phyloP scores from a whole-genome alignment of 2,888 invertebrate genomes.

The Pterostichus madidus region DNA sequence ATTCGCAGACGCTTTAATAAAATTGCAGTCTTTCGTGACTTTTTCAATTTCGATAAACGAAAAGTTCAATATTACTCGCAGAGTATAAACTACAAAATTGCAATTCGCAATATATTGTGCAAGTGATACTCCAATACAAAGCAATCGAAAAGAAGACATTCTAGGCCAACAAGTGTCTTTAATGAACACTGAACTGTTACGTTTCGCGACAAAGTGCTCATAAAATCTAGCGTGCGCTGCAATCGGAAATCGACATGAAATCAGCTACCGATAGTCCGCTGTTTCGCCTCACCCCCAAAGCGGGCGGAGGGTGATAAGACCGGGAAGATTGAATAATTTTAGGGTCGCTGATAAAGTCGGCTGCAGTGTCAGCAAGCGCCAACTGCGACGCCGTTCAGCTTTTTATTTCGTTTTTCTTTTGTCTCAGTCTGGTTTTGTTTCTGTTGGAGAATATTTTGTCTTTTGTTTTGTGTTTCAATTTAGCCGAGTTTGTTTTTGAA shows the following conservation, averaged over 20 bases:
- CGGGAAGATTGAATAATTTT: constrained; percentile 66
- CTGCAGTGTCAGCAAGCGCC: constrained; percentile 57
- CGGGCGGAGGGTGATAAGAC: constrained; percentile 12
- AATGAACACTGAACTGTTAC: constrained; percentile 62
- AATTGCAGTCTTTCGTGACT: no score
- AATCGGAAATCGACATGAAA: constrained; percentile 46
- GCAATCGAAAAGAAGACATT: constrained; percentile 55
- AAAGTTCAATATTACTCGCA: neutral
- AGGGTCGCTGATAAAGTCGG: constrained; percentile 59
- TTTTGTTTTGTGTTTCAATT: constrained; percentile 41
- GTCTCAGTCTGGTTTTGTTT: constrained; percentile 19
- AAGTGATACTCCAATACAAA: neutral
- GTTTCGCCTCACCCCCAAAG: neutral
- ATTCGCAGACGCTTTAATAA: no score
- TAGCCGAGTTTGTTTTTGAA: constrained; percentile 20
- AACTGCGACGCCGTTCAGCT: constrained; percentile 49
- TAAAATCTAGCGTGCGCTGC: constrained; percentile 63
- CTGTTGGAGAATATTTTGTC: constrained; percentile 17
- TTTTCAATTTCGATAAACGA: no score
- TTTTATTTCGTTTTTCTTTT: constrained; percentile 54
- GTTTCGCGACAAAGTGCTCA: constrained; percentile 64
- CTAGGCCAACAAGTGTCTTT: constrained; percentile 63
- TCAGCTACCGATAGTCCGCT: constrained; percentile 33
- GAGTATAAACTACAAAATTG: neutral
- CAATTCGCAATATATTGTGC: constrained; percentile 1